phyloP scores from a whole-genome alignment of 2,797 vertebrate species.

The Chelon auratus region DNA sequence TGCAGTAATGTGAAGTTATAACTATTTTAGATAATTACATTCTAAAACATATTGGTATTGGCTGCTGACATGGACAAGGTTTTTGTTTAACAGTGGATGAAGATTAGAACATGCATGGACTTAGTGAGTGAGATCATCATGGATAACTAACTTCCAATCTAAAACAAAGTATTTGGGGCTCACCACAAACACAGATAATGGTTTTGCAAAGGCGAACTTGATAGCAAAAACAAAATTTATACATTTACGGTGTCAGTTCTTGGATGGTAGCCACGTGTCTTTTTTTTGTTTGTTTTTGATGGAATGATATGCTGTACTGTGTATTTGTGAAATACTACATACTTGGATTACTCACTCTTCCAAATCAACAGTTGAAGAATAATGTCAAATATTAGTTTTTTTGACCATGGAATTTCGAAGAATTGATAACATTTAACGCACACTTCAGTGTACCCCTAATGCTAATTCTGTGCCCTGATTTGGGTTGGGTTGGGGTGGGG shows the following conservation, averaged over 20 bases:
- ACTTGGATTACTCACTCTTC: slow-evolving; percentile 13
- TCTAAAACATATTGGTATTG: neutral
- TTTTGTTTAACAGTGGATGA: neutral
- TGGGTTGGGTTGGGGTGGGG: neutral
- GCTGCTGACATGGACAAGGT: neutral
- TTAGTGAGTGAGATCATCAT: neutral
- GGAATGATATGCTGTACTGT: neutral
- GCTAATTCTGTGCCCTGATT: neutral
- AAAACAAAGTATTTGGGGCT: neutral
- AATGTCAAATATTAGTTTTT: neutral
- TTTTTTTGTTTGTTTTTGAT: neutral
- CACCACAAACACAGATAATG: neutral
- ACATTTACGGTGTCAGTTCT: neutral
- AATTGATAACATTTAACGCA: neutral
- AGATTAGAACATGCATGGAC: neutral
- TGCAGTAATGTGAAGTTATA: neutral
- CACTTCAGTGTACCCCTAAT: neutral
- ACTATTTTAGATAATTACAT: neutral
- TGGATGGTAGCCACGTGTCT: neutral
- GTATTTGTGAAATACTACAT: neutral
- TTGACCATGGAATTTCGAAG: neutral
- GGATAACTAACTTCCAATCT: neutral
- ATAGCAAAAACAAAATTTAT: neutral
- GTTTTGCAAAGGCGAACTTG: neutral
- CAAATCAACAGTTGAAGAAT: slow-evolving; percentile 3